phyloP scores from a whole-genome alignment of 2,888 invertebrate genomes.

The Eucera pruinosa region DNA sequence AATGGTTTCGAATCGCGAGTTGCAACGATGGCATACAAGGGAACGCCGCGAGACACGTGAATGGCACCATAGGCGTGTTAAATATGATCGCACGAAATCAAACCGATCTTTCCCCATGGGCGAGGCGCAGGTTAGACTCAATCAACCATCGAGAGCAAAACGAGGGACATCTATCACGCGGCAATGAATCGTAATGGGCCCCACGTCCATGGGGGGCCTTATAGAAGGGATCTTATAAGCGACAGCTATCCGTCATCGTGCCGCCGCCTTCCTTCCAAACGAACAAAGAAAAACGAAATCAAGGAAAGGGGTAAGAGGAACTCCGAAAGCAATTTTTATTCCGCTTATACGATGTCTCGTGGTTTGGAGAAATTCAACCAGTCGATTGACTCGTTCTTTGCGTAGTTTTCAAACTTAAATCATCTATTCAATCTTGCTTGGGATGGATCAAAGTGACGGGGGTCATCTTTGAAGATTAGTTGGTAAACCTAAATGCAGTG shows the following conservation, averaged over 20 bases:
- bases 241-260: constrained; percentile 79
- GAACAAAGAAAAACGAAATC: constrained; percentile 18
- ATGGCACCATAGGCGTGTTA: constrained; percentile 55
- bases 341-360: not conserved
- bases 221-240: constrained; percentile 64
- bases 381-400: constrained; percentile 11
- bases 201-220: constrained; percentile 72
- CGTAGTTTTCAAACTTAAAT: not conserved
- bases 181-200: constrained; percentile 79
- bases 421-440: not conserved
- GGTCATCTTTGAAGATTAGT: too few relatives aligned
- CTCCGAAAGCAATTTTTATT: constrained; percentile 35
- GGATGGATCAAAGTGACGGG: not conserved
- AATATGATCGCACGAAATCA: constrained; percentile 60
- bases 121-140: constrained; percentile 72
- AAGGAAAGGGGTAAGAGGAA: constrained; percentile 12
- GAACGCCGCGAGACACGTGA: constrained; percentile 49
- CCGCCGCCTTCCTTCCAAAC: constrained; percentile 57
- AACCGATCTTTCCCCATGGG: constrained; percentile 52
- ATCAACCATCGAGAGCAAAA: constrained; percentile 77
- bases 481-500: too few relatives aligned
- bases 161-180: constrained; percentile 79
- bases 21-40: constrained; percentile 45
- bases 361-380: not conserved
- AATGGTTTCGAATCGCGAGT: constrained; percentile 24